Conservation (phyloP, 2,888 invertebrate genomes). For the Balanococcus diminutus region DNA sequence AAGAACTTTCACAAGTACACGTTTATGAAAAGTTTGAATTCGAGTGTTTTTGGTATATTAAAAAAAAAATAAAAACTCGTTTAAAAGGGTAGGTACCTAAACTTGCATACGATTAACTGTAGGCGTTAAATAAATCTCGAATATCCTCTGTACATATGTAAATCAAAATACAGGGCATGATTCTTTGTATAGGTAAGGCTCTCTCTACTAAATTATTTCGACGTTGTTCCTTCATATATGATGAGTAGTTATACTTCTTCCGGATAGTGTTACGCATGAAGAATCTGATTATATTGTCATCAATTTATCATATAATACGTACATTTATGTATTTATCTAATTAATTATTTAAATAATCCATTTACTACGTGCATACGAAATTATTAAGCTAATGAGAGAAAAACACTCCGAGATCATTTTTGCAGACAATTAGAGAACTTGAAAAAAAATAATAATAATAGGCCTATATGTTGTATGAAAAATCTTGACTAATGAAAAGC, state of each 20-base stretch:
- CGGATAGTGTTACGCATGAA: slow-evolving; percentile 16
- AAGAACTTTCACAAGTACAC: neutral
- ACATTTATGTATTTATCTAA: slow-evolving; percentile 34
- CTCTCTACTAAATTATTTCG: neutral
- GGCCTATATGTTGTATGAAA: no score
- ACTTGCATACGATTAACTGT: neutral
- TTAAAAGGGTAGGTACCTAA: neutral
- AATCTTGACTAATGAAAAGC: no score
- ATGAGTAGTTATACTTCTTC: slow-evolving; percentile 28
- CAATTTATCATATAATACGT: neutral
- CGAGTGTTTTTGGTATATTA: no score
- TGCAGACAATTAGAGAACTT: no score
- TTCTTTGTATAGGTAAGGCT: neutral
- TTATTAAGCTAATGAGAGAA: neutral
- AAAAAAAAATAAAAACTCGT: no score
- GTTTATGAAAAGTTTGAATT: no score
- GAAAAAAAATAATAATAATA: no score
- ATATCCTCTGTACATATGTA: neutral
- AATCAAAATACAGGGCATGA: neutral
- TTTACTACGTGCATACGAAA: neutral
- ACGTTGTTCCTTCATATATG: neutral
- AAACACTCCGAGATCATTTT: neutral
- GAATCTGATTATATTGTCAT: slow-evolving; percentile 39
- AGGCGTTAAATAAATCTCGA: neutral
- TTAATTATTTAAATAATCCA: neutral